Conservation (phyloP, 2,888 invertebrate species). For the Loripinus fragilis region DNA sequence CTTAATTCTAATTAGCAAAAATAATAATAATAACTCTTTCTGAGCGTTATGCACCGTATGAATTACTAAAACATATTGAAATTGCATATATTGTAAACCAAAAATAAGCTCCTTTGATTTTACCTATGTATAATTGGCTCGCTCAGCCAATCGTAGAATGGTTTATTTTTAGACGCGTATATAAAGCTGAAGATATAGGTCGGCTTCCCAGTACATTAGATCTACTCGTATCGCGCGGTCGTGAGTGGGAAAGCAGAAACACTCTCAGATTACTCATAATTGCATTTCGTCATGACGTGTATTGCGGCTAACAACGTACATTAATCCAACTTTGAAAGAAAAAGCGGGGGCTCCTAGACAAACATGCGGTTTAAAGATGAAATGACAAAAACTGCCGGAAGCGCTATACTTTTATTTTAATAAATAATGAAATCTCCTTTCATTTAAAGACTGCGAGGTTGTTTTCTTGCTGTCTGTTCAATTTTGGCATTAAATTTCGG, state of each 20-base stretch:
- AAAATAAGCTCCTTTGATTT: slow-evolving; percentile 15
- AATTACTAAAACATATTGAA: slow-evolving; percentile 51
- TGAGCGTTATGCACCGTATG: slow-evolving; percentile 26
- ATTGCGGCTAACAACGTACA: slow-evolving; percentile 1
- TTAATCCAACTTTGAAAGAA: background rate
- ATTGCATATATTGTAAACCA: slow-evolving; percentile 24
- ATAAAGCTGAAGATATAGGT: slow-evolving; percentile 12
- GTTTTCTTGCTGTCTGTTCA: too few relatives aligned
- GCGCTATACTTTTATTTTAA: background rate
- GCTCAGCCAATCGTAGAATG: slow-evolving; percentile 1
- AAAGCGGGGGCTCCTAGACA: slow-evolving; percentile 7
- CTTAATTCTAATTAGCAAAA: slow-evolving; percentile 11
- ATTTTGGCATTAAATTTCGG: too few relatives aligned
- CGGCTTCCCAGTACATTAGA: background rate
- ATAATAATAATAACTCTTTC: background rate
- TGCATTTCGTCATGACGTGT: slow-evolving; percentile 1
- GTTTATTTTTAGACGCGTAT: slow-evolving; percentile 15
- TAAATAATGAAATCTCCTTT: too few relatives aligned
- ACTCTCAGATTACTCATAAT: slow-evolving; percentile 11
- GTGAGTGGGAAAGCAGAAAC: slow-evolving; percentile 19
- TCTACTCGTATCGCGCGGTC: slow-evolving; percentile 18
- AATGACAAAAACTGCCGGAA: slow-evolving; percentile 16
- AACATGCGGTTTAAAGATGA: slow-evolving; percentile 16
- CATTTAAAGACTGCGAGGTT: too few relatives aligned
- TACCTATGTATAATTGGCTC: slow-evolving; percentile 14